Evolutionary conservation across 2,797 vertebrate genomes (phyloP).

Genomic region (Protosalanx chinensis): DNA sequence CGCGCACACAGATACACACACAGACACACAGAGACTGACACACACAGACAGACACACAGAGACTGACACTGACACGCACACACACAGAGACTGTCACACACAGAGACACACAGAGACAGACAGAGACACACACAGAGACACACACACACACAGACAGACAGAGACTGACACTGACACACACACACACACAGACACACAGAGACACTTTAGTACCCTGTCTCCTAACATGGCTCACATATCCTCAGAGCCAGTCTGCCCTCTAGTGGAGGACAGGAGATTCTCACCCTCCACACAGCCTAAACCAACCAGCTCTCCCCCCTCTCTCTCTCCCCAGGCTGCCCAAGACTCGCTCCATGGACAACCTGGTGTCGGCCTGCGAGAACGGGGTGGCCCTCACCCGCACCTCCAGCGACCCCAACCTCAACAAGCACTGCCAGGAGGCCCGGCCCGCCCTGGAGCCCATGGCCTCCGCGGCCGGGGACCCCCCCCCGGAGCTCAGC

Average conservation of each 20-base stretch:
- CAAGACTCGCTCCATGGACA: slow-evolving; percentile 97
- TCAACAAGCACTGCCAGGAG: slow-evolving; percentile 96
- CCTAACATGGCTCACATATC: not conserved
- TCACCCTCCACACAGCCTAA: not conserved
- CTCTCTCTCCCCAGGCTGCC: slow-evolving; percentile 78
- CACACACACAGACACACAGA: too few relatives aligned
- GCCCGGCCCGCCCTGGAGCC: slow-evolving; percentile 76
- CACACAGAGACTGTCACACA: too few relatives aligned
- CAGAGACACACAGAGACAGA: too few relatives aligned
- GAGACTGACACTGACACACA: too few relatives aligned
- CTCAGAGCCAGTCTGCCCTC: slow-evolving; percentile 44
- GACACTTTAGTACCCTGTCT: too few relatives aligned
- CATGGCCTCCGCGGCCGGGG: slow-evolving; percentile 42
- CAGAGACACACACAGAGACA: too few relatives aligned
- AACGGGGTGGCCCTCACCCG: slow-evolving; percentile 87
- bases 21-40: not conserved
- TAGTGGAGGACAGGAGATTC: slow-evolving; percentile 40
- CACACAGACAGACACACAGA: not conserved
- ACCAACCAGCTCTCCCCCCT: not conserved
- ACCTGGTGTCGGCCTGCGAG: slow-evolving; percentile 89
- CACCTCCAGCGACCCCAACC: slow-evolving; percentile 97
- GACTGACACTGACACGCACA: too few relatives aligned
- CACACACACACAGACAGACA: too few relatives aligned
- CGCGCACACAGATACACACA: not conserved
- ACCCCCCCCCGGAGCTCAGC: slow-evolving; percentile 24